Evolutionary conservation across 2,113 vertebrate genomes (phyloP).

Genomic region (Rostratula benghalensis): DNA sequence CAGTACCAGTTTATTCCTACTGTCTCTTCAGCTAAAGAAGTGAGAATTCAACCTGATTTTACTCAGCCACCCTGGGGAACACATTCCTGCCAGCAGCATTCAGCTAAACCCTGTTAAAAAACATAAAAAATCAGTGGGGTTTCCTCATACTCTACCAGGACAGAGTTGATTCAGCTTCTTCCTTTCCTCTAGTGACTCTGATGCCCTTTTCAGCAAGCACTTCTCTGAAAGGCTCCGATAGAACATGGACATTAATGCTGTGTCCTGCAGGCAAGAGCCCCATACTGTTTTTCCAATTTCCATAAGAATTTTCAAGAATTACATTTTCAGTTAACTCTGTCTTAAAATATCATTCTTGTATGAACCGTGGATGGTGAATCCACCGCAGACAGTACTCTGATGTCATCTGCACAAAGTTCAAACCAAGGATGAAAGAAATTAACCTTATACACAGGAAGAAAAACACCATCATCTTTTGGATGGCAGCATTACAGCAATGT

Average conservation of each 20-base stretch:
- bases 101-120: background rate
- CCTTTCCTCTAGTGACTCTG: background rate
- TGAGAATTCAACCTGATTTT: background rate
- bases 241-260: background rate
- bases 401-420: background rate
- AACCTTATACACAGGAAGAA: background rate
- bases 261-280: background rate
- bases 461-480: background rate
- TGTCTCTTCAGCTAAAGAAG: background rate
- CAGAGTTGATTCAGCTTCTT: background rate
- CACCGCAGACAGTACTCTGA: background rate
- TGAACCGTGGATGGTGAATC: background rate
- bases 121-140: background rate
- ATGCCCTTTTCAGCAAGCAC: background rate
- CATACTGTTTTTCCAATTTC: background rate
- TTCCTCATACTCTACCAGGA: background rate
- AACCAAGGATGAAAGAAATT: background rate
- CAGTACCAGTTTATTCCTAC: background rate
- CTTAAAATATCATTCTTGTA: background rate
- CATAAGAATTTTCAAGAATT: background rate
- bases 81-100: background rate
- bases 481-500: background rate
- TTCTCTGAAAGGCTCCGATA: background rate
- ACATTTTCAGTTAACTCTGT: background rate
- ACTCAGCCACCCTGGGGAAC: background rate